Percentiles rank a stretch among this genome's conserved stretches.
phyloP scores from a whole-genome alignment of 1,140 invertebrate genomes.

The Pararge aegeria region DNA sequence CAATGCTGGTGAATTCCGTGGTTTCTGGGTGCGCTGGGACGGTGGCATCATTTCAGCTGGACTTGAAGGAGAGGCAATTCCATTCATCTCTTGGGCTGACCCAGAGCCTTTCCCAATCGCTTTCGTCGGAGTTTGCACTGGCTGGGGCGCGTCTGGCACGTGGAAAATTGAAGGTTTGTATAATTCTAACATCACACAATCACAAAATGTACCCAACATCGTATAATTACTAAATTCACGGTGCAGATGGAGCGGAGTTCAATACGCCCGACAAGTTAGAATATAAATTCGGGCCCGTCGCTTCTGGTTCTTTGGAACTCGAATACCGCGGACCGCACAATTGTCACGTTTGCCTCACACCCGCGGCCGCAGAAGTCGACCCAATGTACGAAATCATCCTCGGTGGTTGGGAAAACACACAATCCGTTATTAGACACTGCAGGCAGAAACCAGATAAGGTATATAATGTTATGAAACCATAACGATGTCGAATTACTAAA shows the following conservation, averaged over 20 bases:
- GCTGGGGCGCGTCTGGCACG: slow-evolving; percentile 90
- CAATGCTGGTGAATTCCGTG: slow-evolving; percentile 85
- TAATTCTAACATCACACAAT: slow-evolving; percentile 32
- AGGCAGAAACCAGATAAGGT: slow-evolving; percentile 84
- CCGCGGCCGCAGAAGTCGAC: slow-evolving; percentile 73
- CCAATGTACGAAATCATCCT: slow-evolving; percentile 83
- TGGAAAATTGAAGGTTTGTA: slow-evolving; percentile 90
- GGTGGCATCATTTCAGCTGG: slow-evolving; percentile 85
- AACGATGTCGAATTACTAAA: slow-evolving; percentile 9
- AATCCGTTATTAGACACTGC: slow-evolving; percentile 82
- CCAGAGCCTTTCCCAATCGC: slow-evolving; percentile 84
- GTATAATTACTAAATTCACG: slow-evolving; percentile 28
- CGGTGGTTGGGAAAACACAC: slow-evolving; percentile 83
- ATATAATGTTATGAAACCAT: slow-evolving; percentile 44
- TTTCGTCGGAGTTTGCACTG: slow-evolving; percentile 90
- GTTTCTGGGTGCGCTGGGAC: slow-evolving; percentile 91
- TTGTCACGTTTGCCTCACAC: slow-evolving; percentile 81
- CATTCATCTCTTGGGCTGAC: slow-evolving; percentile 86
- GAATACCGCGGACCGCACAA: slow-evolving; percentile 81
- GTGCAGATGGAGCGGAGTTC: slow-evolving; percentile 75
- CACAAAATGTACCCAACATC: slow-evolving; percentile 63
- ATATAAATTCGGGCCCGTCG: slow-evolving; percentile 81
- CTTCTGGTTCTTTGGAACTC: slow-evolving; percentile 77
- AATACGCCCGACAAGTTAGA: slow-evolving; percentile 80
- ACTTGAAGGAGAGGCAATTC: slow-evolving; percentile 83